Evolutionary conservation across 2,888 invertebrate genomes (phyloP), one percentile per base, ranked within the genome.

Genomic region (Orthonevra nobilis): DNA sequence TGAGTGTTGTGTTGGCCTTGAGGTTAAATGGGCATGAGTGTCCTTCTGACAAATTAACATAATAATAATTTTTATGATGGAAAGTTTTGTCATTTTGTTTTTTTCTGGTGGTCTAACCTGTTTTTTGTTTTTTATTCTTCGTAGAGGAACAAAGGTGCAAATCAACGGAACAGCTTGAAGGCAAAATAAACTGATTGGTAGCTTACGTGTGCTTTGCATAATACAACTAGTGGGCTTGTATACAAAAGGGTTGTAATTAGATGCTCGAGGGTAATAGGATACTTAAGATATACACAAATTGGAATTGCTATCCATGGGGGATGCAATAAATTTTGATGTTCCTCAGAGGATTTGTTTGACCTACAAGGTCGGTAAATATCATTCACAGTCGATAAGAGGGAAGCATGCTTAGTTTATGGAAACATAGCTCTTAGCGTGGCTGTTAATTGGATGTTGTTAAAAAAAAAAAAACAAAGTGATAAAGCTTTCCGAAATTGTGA

Each of bases 51-150:
- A 79, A 79, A 79, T 79, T 79, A 66, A 73, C 73, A 79, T 79
- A 73, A 73, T 72, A 72, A 72, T 68, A 72, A 66, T 73, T 79
- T 79, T 79, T 73, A 79, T 61, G 61, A 61, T 61, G 48, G 46
- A 61, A 79, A 79, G 52, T 79, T 73, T 79, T 79, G 73, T 79
- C 68, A 36, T 79, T 73, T 56, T 60, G 68, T 50, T 61, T 66
- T n/a, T n/a, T n/a, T n/a, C n/a, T n/a, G n/a, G n/a, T 56, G 66
- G 60, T 66, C 58, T 60, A 23, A 5, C 12, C 17, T 28, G 23
- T 28, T 38, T n/a, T 38, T 30, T 9, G 1, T 9, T 14, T 34
- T 52, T 42, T 7, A 9, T 9, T 17, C 6, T 1, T n/a, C 10
- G 23, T 14, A 44, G n/a, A 32, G 56, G 50, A 23, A 38, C 46